Base-by-base conservation (phyloP, 2,888 invertebrate genomes). In the Psylliodes chrysocephalus region DNA sequence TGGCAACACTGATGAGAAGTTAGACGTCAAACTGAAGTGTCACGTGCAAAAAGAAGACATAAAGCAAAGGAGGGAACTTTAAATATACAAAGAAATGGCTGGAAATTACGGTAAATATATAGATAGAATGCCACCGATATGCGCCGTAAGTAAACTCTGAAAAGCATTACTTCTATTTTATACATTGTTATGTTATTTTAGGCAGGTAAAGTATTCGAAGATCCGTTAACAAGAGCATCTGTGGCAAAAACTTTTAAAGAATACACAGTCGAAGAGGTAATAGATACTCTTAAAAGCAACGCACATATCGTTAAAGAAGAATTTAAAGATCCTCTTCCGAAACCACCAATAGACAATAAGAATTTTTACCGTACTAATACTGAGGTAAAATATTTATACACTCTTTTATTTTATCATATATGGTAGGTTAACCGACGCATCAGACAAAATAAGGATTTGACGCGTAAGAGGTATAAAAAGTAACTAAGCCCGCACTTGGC, bases 11-110 rank as follows among this genome's bases (percentile, higher is more conserved):
- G n/a, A n/a, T n/a, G 40, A 15, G 17, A 12, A 35, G 8, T 6
- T n/a, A 15, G 8, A 12, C 14, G 38, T 40, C 12, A 1, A n/a
- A 1, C 12, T 2, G 3, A 22, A 6, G 2, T 22, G 22, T 22
- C 22, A 22, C 22, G 22, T 22, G 22, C 6, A 2, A 22, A 22
- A 22, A 22, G 22, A 22, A n/a, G 22, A 22, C 6, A 22, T 6
- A 22, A n/a, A 22, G 22, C n/a, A 22, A 22, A 22, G 3, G 22
- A 4, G 49, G 28, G 49, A 49, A 49, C 7, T 49, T 49, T 30
- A 49, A 49, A 49, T 49, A 30, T 44, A 2, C 33, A 33, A n/a
- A n/a, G n/a, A n/a, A 28, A 49, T 49, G 49, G 49, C 49, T 49
- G 49, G 49, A 30, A 49, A 49, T 28, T 49, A 49, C 28, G 30